These are phyloP conservation scores for Speoplatyrhinus poulsoni DNA, from an alignment of 2,113 vertebrate species.

Conservation along the genomic window DNA sequence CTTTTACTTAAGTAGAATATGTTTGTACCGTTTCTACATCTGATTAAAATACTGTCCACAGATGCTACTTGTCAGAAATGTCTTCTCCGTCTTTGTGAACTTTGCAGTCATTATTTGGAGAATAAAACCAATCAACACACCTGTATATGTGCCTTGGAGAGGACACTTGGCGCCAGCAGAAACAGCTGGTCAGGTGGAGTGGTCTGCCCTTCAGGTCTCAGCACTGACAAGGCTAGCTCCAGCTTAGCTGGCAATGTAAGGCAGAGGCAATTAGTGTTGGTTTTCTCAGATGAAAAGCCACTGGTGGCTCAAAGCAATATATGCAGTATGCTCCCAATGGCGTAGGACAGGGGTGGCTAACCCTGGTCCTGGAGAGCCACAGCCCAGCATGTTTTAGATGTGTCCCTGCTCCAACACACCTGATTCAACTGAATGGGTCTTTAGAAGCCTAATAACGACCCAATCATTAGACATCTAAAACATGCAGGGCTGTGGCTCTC, in stretches of 20 bases:
- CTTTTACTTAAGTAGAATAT: no score
- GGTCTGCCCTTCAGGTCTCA: constrained; percentile 68
- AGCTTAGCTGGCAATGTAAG: constrained; percentile 64
- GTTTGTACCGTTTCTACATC: no score
- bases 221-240: constrained; percentile 81
- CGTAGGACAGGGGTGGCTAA: no score
- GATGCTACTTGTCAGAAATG: no score
- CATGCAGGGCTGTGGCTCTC: no score
- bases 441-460: no score
- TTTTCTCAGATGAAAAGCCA: background rate
- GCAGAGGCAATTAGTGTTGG: background rate
- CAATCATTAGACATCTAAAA: no score
- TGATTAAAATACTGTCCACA: no score
- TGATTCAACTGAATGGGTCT: no score
- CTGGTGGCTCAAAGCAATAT: background rate
- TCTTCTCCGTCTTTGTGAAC: background rate
- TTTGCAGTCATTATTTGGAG: background rate
- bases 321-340: background rate
- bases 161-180: constrained; percentile 78
- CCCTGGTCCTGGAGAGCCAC: no score
- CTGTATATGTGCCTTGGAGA: constrained; percentile 85
- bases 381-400: no score
- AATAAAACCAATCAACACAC: constrained; percentile 62
- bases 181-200: constrained; percentile 80
- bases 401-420: no score